Conservation (phyloP, 2,888 invertebrate genomes). For the Xylota sylvarum region DNA sequence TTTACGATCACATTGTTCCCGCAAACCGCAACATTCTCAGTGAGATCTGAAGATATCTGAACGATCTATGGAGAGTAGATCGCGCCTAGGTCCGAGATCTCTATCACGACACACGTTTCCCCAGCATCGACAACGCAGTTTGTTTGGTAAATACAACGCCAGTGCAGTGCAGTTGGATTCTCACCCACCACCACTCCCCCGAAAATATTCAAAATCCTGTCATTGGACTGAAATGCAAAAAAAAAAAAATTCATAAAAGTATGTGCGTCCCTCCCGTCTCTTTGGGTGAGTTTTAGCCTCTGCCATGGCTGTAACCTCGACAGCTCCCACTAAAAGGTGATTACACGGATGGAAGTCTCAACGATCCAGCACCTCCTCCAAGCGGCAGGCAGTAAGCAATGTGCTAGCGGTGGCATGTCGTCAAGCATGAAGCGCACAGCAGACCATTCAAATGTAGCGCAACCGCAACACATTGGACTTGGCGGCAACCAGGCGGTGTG, state of each 20-base stretch:
- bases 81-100: constrained; percentile 64
- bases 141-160: constrained; percentile 40
- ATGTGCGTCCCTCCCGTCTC: constrained; percentile 33
- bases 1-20: constrained; percentile 70
- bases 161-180: neutral
- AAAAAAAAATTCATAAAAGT: constrained; percentile 20
- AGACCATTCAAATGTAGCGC: constrained; percentile 59
- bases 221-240: constrained; percentile 13
- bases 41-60: constrained; percentile 44
- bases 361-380: neutral
- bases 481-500: constrained; percentile 4
- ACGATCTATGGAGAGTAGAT: constrained; percentile 73
- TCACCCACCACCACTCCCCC: constrained; percentile 25
- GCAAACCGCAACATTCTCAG: constrained; percentile 47
- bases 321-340: constrained; percentile 68
- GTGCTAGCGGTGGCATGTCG: constrained; percentile 51
- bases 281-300: constrained; percentile 41
- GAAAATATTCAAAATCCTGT: constrained; percentile 60
- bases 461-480: constrained; percentile 50
- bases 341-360: constrained; percentile 56
- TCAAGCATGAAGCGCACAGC: constrained; percentile 45
- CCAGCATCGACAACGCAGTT: constrained; percentile 33
- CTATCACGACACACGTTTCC: constrained; percentile 72
- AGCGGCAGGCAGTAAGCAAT: constrained; percentile 1
- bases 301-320: constrained; percentile 69